These are phyloP conservation scores for Noctua fimbriata DNA, from an alignment of 2,888 invertebrate species.

Conservation along the genomic window DNA sequence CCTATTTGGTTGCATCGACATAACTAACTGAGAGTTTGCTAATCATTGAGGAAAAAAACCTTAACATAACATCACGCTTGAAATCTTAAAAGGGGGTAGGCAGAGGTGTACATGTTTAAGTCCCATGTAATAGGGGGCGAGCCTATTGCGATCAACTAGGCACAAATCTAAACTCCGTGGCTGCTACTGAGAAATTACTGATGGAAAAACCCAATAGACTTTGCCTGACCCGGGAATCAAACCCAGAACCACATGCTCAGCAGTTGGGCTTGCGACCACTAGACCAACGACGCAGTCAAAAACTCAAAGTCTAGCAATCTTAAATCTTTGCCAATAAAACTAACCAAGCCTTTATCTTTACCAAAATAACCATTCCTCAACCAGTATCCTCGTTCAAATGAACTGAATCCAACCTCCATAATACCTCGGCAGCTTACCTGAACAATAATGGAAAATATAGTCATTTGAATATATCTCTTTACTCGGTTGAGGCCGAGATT, in stretches of 20 bases:
- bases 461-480: conserved; percentile 48
- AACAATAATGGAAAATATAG: conserved; percentile 46
- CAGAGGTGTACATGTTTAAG: too few species aligned
- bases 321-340: not conserved
- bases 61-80: too few species aligned
- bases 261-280: too few species aligned
- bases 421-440: conserved; percentile 17
- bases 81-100: too few species aligned
- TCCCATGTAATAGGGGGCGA: too few species aligned
- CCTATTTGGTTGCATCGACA: not conserved
- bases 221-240: too few species aligned
- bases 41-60: not conserved
- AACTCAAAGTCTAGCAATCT: not conserved
- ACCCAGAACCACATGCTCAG: too few species aligned
- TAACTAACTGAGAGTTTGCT: not conserved
- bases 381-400: not conserved
- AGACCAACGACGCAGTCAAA: too few species aligned
- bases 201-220: too few species aligned
- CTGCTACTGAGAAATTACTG: too few species aligned
- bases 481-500: conserved; percentile 53
- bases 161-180: too few species aligned
- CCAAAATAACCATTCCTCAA: conserved; percentile 17
- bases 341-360: not conserved
- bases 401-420: conserved; percentile 15
- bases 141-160: too few species aligned